These are phyloP conservation scores for Gobius niger DNA, from an alignment of 2,113 vertebrate species.

Conservation along the genomic window DNA sequence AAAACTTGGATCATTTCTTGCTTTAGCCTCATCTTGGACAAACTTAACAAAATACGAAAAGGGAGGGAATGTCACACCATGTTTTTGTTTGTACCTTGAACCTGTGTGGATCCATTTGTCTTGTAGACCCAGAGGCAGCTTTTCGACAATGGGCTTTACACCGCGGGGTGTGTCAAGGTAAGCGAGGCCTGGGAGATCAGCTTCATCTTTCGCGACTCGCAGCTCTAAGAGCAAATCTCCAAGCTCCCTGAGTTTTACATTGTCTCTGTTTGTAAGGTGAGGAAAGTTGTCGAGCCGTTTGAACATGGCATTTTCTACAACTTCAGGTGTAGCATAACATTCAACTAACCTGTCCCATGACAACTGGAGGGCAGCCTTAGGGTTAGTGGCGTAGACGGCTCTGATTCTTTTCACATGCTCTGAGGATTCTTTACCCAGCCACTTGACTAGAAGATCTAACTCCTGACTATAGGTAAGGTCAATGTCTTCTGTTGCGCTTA, in stretches of 20 bases:
- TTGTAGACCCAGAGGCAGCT: not conserved
- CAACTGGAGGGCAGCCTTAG: too few relatives aligned
- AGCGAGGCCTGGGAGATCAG: constrained; percentile 15
- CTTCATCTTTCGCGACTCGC: constrained; percentile 24
- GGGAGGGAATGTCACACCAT: constrained; percentile 2
- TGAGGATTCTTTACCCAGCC: too few relatives aligned
- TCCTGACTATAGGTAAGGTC: too few relatives aligned
- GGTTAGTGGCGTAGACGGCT: too few relatives aligned
- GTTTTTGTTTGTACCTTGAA: constrained; percentile 3
- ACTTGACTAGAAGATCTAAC: too few relatives aligned
- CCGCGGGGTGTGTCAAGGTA: constrained; percentile 23
- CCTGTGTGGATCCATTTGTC: constrained; percentile 13
- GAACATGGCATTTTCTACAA: constrained; percentile 33
- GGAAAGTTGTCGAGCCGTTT: too few relatives aligned
- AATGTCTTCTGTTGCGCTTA: too few relatives aligned
- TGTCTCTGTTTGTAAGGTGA: too few relatives aligned
- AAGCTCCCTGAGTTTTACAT: too few relatives aligned
- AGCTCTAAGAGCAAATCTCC: too few relatives aligned
- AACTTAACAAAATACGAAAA: constrained; percentile 11
- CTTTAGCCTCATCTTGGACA: constrained; percentile 5
- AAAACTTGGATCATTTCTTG: constrained; percentile 24
- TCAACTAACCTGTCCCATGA: too few relatives aligned
- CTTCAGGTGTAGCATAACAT: constrained; percentile 36
- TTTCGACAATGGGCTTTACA: constrained; percentile 11
- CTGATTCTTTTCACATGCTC: too few relatives aligned